Evolutionary conservation across 2,888 invertebrate genomes (phyloP).

Genomic region (Romanomermis culicivorax): DNA sequence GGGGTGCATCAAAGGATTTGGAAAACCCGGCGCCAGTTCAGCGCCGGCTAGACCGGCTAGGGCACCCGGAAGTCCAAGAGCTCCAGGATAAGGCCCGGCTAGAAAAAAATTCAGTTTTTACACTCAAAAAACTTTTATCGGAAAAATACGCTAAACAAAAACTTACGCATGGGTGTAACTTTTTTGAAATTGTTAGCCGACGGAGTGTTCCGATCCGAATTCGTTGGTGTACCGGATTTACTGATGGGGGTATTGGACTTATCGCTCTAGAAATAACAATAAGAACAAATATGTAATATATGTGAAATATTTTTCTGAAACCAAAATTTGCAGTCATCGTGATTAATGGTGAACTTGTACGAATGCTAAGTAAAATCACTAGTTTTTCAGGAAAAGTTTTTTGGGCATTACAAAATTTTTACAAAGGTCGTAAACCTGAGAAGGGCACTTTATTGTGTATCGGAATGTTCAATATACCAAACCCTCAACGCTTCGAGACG

Average conservation of each 20-base stretch:
- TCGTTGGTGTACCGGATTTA: slow-evolving; percentile 65
- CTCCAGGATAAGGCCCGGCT: not conserved
- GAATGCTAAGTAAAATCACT: too few species aligned
- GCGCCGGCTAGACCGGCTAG: not conserved
- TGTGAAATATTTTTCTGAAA: too few species aligned
- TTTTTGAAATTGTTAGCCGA: slow-evolving; percentile 16
- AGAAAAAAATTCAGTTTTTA: not conserved
- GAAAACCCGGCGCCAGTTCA: not conserved
- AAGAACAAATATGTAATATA: not conserved
- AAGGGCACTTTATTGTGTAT: too few species aligned
- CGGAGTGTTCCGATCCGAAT: slow-evolving; percentile 24
- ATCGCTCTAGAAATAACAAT: slow-evolving; percentile 37
- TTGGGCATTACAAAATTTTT: too few species aligned
- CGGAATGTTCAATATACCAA: too few species aligned
- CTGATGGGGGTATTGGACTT: slow-evolving; percentile 74
- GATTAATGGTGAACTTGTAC: too few species aligned
- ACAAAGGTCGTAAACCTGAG: too few species aligned
- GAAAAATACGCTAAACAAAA: too few species aligned
- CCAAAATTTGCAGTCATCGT: too few species aligned
- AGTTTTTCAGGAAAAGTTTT: too few species aligned
- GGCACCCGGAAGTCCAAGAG: slow-evolving; percentile 1
- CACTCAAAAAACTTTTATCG: too few species aligned
- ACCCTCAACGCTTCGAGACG: too few species aligned
- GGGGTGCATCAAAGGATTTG: not conserved
- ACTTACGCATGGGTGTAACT: not conserved